phyloP scores from a whole-genome alignment of 1,140 invertebrate genomes.

The Eurosta solidaginis region DNA sequence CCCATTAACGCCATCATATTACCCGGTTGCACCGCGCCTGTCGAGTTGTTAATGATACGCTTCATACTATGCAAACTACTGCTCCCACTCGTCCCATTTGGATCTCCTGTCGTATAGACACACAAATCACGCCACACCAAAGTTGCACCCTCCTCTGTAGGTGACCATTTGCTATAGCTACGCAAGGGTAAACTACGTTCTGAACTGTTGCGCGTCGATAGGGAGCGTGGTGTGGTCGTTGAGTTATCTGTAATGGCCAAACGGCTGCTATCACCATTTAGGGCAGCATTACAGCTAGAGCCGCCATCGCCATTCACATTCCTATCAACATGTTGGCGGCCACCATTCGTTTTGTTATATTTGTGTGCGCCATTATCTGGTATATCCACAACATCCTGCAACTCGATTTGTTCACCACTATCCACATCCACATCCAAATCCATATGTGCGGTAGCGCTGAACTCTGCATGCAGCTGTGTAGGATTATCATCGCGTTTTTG shows the following conservation, averaged over 20 bases:
- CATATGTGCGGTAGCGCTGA: neutral
- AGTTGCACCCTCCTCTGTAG: slow-evolving; percentile 66
- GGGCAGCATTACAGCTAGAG: neutral
- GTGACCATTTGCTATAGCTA: slow-evolving; percentile 63
- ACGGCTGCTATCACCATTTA: neutral
- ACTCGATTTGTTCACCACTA: slow-evolving; percentile 41
- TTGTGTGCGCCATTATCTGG: neutral
- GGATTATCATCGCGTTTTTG: neutral
- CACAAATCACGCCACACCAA: slow-evolving; percentile 76
- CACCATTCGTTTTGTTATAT: neutral
- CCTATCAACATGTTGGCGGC: neutral
- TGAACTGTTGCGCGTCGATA: slow-evolving; percentile 51
- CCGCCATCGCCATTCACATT: neutral
- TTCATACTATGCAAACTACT: slow-evolving; percentile 62
- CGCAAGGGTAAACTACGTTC: slow-evolving; percentile 54
- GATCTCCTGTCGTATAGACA: slow-evolving; percentile 67
- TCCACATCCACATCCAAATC: neutral
- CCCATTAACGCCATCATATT: slow-evolving; percentile 89
- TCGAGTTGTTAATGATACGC: slow-evolving; percentile 72
- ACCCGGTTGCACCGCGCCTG: slow-evolving; percentile 78
- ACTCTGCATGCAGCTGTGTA: neutral
- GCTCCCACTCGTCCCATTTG: slow-evolving; percentile 35
- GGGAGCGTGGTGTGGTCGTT: neutral
- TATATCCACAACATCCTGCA: slow-evolving; percentile 37
- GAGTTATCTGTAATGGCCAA: neutral